Base-by-base conservation (phyloP, 2,888 invertebrate species). In the Caenorhabditis parvicauda region DNA sequence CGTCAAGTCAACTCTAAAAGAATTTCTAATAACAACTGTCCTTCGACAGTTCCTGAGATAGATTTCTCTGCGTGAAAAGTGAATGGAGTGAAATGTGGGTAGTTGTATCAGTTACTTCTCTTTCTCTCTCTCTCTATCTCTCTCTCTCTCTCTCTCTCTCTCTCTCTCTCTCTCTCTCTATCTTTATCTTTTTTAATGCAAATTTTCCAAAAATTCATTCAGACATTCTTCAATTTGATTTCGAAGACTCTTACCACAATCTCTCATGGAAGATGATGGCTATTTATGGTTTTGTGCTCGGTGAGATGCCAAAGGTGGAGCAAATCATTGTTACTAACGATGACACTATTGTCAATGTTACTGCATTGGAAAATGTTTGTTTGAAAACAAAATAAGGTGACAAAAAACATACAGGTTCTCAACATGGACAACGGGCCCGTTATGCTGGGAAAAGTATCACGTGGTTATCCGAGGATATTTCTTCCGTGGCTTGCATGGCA, bases 201-300 rank as follows among this genome's bases (percentile, higher is more conserved):
- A n/a, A n/a, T n/a, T n/a, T n/a, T n/a, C n/a, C n/a, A n/a, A n/a
- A n/a, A n/a, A n/a, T 45, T 29, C 25, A 42, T 54, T 59, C 53
- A 54, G 79, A 79, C 54, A 77, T 79, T 46, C 64, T 79, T 4
- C 76, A 75, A 49, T 69, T 80, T 46, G 72, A 79, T 57, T 79
- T 80, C 45, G 67, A 73, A 43, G 79, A 79, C 54, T 76, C 79
- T 0, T 79, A 79, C 47, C 70, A 71, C 29, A 76, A 75, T 47
- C 59, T 79, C 14, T 76, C 76, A n/a, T 67, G 72, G 65, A 79
- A 79, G 58, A 79, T 79, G 79, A 80, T 77, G 70, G 63, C 72
- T 3, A 79, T 75, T 28, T 79, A 80, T 48, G 66, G 73, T 12
- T 75, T 69, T 41, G 68, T 75, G n/a, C 54, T 74, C 29, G 51